Conservation (phyloP, 2,113 vertebrate genomes). For the Pomatorhinus ruficollis region DNA sequence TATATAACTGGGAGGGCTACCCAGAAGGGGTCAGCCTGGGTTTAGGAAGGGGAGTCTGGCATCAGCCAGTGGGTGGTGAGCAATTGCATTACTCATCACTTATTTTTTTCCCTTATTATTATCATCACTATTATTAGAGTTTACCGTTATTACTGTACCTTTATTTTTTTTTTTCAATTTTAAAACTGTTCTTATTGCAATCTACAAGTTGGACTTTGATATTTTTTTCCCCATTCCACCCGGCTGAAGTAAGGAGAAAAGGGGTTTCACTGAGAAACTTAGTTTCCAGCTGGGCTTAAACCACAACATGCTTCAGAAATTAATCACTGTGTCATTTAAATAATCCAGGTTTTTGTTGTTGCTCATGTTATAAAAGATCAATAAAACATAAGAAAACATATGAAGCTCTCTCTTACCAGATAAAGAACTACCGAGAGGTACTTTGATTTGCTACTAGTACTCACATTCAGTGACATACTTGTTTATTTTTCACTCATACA, state of each 20-base stretch:
- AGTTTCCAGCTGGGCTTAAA: neutral
- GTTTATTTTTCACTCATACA: neutral
- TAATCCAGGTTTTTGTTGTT: neutral
- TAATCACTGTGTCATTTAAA: neutral
- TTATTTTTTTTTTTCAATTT: neutral
- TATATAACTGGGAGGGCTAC: too few species aligned
- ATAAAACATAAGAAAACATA: neutral
- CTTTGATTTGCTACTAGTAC: neutral
- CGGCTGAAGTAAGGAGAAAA: fast-evolving
- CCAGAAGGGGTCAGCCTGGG: neutral
- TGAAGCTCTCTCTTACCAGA: neutral
- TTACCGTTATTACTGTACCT: neutral
- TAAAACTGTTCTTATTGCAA: neutral
- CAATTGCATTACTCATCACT: neutral
- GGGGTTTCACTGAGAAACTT: fast-evolving
- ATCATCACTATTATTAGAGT: neutral
- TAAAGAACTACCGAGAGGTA: neutral
- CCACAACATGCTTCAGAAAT: neutral
- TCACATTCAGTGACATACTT: neutral
- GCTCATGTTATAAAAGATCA: neutral
- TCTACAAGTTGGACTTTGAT: neutral
- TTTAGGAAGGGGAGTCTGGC: neutral
- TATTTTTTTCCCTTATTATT: neutral
- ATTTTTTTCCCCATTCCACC: neutral
- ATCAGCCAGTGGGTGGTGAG: neutral